These are phyloP conservation scores for Trichopria drosophilae DNA, from an alignment of 2,888 invertebrate genomes.

Conservation along the genomic window DNA sequence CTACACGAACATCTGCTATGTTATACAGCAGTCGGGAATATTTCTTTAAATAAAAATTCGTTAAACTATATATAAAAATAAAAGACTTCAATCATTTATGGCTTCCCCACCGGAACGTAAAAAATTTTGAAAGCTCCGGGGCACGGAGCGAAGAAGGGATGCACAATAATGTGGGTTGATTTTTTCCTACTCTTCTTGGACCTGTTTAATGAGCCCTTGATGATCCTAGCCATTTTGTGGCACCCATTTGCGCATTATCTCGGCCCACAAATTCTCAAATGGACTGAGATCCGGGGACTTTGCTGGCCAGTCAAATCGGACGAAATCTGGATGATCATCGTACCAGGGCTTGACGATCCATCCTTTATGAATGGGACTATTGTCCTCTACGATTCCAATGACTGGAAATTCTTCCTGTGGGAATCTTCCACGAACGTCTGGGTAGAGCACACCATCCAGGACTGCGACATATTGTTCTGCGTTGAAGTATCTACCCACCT, in stretches of 20 bases:
- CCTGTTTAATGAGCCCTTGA: not conserved
- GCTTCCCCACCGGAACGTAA: no score
- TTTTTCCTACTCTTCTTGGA: not conserved
- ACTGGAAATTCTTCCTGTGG: slow-evolving; percentile 16
- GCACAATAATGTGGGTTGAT: no score
- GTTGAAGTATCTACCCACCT: no score
- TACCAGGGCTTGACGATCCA: slow-evolving; percentile 26
- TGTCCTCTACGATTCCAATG: slow-evolving; percentile 31
- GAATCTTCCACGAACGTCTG: slow-evolving; percentile 25
- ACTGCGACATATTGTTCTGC: slow-evolving; percentile 25
- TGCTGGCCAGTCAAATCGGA: slow-evolving; percentile 29
- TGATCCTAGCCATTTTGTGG: not conserved
- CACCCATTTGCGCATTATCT: slow-evolving; percentile 20
- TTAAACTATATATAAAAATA: no score
- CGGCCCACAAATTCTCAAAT: slow-evolving; percentile 37
- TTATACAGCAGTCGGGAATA: no score
- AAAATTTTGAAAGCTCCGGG: no score
- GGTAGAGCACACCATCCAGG: slow-evolving; percentile 26
- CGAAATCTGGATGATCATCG: slow-evolving; percentile 25
- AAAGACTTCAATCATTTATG: no score
- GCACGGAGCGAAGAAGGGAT: no score
- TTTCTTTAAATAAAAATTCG: no score
- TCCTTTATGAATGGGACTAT: slow-evolving; percentile 29
- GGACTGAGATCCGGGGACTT: slow-evolving; percentile 36
- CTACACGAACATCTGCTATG: no score